A percentile compares a stretch with the other conserved stretches of the same genome.
Conservation (phyloP, 1,140 invertebrate species). For the Homarus americanus region DNA sequence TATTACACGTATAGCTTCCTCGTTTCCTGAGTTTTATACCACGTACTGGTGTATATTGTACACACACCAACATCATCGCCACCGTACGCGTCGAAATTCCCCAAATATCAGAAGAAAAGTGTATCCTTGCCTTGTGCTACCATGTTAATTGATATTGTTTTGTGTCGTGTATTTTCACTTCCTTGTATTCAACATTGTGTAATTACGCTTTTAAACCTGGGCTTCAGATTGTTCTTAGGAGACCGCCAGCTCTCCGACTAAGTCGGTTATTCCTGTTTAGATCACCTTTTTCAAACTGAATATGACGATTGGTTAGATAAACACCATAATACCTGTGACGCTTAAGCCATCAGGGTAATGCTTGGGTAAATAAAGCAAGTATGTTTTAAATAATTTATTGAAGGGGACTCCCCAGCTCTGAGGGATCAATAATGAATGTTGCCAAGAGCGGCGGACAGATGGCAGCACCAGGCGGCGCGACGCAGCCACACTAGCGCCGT, state of each 20-base stretch:
- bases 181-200: no score
- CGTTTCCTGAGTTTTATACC: no score
- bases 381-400: constrained; percentile 62
- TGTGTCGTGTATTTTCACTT: no score
- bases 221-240: no score
- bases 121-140: no score
- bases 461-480: constrained; percentile 51
- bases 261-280: no score
- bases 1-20: no score
- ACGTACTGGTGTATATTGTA: no score
- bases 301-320: background rate
- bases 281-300: background rate
- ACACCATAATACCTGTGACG: background rate
- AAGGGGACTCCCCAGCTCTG: constrained; percentile 21
- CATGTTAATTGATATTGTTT: no score
- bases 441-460: constrained; percentile 57
- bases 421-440: constrained; percentile 68
- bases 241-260: no score
- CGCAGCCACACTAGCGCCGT: constrained; percentile 58
- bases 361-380: constrained; percentile 65
- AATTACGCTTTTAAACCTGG: no score
- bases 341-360: constrained; percentile 40
- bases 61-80: background rate
- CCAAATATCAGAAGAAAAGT: background rate
- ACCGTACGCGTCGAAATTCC: background rate